Percentiles rank a stretch among this genome's conserved stretches.
These are phyloP conservation scores for Agrypnus murinus DNA, from an alignment of 2,888 invertebrate species.

Conservation along the genomic window DNA sequence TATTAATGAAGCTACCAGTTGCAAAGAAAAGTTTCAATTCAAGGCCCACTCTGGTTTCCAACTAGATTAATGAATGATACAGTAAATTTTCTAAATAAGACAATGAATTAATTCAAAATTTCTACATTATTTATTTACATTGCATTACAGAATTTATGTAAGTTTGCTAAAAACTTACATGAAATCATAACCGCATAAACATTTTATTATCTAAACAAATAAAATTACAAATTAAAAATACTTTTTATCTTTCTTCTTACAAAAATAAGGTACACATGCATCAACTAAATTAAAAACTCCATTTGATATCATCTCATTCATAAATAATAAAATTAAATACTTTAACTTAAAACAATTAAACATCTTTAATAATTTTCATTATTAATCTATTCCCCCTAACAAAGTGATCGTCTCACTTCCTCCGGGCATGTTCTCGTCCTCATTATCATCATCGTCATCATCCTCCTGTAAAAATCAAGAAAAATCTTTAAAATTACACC, in stretches of 20 bases:
- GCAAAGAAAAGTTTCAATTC: no score
- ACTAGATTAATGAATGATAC: no score
- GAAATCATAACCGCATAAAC: background rate
- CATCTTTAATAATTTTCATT: conserved; percentile 8
- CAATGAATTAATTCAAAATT: conserved; percentile 7
- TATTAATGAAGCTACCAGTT: no score
- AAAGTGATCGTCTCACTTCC: conserved; percentile 67
- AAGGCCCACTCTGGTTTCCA: no score
- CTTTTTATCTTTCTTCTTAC: no score
- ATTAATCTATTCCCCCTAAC: conserved; percentile 57
- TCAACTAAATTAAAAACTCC: background rate
- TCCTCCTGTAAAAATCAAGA: conserved; percentile 64
- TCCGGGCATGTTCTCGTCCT: conserved; percentile 69
- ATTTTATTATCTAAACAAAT: no score
- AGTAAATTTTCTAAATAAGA: background rate
- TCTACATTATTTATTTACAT: background rate
- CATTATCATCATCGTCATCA: conserved; percentile 72
- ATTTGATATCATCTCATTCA: background rate
- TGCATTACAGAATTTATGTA: no score
- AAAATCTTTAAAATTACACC: no score
- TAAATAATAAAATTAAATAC: background rate
- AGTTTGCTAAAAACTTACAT: conserved; percentile 9
- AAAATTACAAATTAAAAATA: no score
- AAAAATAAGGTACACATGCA: background rate
- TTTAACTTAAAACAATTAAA: background rate